These are phyloP conservation scores for Pollachius pollachius DNA, from an alignment of 2,113 vertebrate genomes.

Conservation along the genomic window DNA sequence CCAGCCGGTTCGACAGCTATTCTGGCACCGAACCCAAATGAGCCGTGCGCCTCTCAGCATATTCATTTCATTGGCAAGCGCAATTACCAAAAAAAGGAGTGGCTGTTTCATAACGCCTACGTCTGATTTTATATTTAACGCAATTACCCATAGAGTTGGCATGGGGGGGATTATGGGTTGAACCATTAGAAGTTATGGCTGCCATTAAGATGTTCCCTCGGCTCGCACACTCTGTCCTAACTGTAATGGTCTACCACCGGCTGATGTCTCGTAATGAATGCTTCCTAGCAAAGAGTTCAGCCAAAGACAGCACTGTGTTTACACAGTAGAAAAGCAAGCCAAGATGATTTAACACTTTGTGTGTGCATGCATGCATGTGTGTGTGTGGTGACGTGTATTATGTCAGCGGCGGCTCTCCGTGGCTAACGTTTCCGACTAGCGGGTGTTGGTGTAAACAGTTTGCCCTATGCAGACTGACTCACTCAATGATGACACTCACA, in stretches of 20 bases:
- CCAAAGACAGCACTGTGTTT: slow-evolving; percentile 40
- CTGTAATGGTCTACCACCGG: slow-evolving; percentile 10
- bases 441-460: not conserved
- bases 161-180: not conserved
- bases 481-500: slow-evolving; percentile 8
- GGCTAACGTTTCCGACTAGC: not conserved
- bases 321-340: slow-evolving; percentile 23
- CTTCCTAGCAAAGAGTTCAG: slow-evolving; percentile 41
- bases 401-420: not conserved
- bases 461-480: slow-evolving; percentile 1
- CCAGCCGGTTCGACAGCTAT: no score
- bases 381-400: not conserved
- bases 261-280: slow-evolving; percentile 23
- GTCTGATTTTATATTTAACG: no score
- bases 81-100: no score
- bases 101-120: no score
- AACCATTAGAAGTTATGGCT: not conserved
- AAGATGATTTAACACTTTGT: not conserved
- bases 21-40: no score
- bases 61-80: no score
- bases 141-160: not conserved
- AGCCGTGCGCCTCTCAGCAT: no score
- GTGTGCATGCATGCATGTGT: not conserved
- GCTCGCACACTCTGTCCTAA: not conserved
- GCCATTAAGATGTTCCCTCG: not conserved